Base-by-base conservation (phyloP, 37 sponge, comb jelly and placozoan genomes). In the Chondrosia reniformis region DNA sequence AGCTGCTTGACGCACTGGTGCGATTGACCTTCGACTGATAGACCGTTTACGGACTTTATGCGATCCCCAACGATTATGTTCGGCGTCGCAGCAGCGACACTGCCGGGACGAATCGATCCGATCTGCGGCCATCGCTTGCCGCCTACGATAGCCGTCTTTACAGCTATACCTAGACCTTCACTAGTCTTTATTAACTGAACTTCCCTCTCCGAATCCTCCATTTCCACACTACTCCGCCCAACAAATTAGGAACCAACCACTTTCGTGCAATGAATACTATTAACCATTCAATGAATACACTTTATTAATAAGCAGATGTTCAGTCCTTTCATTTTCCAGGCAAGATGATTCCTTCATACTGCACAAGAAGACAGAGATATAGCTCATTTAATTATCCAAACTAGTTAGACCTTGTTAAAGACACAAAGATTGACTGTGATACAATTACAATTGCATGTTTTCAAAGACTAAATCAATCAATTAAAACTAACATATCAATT, bases 281-380 rank as follows among this genome's bases (percentile, higher is more conserved):
- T 69, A 5, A 38, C 4, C 22, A 25, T 36, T 69, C 72, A 69
- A 69, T 34, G 36, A 69, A 69, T 69, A 34, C 17, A 36, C 36
- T 59, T 13, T 30, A 59, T 59, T 59, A 13, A 40, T 25, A 69
- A 69, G 36, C 67, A 66, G 8, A 40, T 19, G 39, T 31, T 31
- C 67, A 66, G n/a, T 12, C 12, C 54, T 12, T 31, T 66, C 67
- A 66, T 77, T 89, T 93, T 55, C 94, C 94, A 55, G 90, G 84
- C 34, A 93, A 83, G 7, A 93, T 66, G 45, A 93, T 76, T 4
- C 94, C 94, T 56, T 93, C 94, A 73, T 93, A 93, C 87, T 91
- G 74, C 72, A 83, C 59, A 33, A 43, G n/a, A 65, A 33, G 46
- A 33, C 8, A 10, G 31, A 19, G 57, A 32, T 28, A 49, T 49